These are phyloP conservation scores for Yponomeuta plumbellus DNA, from an alignment of 2,888 invertebrate genomes.

Conservation along the genomic window DNA sequence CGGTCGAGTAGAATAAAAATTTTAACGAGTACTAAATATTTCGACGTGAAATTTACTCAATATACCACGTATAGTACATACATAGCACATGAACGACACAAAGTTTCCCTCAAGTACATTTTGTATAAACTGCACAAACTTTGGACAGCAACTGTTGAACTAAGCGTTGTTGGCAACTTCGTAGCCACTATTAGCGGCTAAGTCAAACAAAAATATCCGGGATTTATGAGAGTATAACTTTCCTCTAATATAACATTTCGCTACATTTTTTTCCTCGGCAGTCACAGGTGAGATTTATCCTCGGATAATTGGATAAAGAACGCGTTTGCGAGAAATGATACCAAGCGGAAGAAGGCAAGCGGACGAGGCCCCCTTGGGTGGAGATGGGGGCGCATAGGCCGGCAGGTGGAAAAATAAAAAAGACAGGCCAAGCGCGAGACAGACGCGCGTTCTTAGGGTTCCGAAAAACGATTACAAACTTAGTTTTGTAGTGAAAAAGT, in stretches of 20 bases:
- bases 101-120: neutral
- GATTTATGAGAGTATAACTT: constrained; percentile 63
- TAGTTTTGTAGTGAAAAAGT: no score
- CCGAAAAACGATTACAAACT: no score
- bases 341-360: constrained; percentile 53
- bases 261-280: constrained; percentile 61
- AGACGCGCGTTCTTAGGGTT: no score
- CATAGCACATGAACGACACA: neutral
- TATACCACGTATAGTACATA: neutral
- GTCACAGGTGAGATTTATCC: constrained; percentile 77
- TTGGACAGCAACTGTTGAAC: neutral
- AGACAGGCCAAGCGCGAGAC: neutral
- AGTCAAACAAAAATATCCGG: constrained; percentile 50
- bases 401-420: neutral
- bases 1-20: no score
- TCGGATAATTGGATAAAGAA: constrained; percentile 76
- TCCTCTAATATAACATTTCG: constrained; percentile 54
- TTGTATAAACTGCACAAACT: constrained; percentile 5
- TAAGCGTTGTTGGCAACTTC: neutral
- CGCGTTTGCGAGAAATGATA: constrained; percentile 70
- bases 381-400: constrained; percentile 8
- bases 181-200: constrained; percentile 24
- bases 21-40: no score
- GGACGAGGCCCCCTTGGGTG: constrained; percentile 11
- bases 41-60: no score